Conservation (phyloP, 1,140 invertebrate species). For the Hyposmocoma kahamanoa region DNA sequence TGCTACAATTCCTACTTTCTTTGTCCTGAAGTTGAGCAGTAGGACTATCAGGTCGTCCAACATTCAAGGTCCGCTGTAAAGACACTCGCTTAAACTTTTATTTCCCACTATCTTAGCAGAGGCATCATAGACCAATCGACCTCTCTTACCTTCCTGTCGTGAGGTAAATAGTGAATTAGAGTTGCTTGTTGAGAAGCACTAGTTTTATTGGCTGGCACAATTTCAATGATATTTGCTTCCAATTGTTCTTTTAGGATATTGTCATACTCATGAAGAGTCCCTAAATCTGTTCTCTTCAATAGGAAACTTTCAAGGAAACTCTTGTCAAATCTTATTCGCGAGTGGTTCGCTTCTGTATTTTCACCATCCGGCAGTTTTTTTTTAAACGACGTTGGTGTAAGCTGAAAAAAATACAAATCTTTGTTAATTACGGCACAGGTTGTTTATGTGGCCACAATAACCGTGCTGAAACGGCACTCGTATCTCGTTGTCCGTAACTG, state of each 20-base stretch:
- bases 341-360: too few relatives aligned
- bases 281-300: too few relatives aligned
- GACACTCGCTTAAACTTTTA: conserved; percentile 7
- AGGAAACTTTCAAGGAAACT: too few relatives aligned
- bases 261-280: conserved; percentile 2
- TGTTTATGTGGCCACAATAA: too few relatives aligned
- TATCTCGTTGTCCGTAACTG: too few relatives aligned
- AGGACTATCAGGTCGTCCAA: conserved; percentile 5
- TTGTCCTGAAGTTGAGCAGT: conserved; percentile 4
- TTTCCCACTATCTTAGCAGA: not conserved
- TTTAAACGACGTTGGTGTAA: too few relatives aligned
- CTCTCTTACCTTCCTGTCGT: not conserved
- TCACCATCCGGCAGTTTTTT: too few relatives aligned
- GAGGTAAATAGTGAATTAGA: conserved; percentile 9
- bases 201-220: not conserved
- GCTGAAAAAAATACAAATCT: too few relatives aligned
- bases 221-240: not conserved
- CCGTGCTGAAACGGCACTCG: too few relatives aligned
- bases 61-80: conserved; percentile 6
- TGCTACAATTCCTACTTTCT: conserved; percentile 4
- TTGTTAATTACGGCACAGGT: too few relatives aligned
- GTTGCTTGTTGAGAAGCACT: not conserved
- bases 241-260: conserved; percentile 5
- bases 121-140: conserved; percentile 9
- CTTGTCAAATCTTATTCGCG: too few relatives aligned